These are phyloP conservation scores for Pollenia amentaria DNA, from an alignment of 2,888 invertebrate genomes.

Conservation along the genomic window DNA sequence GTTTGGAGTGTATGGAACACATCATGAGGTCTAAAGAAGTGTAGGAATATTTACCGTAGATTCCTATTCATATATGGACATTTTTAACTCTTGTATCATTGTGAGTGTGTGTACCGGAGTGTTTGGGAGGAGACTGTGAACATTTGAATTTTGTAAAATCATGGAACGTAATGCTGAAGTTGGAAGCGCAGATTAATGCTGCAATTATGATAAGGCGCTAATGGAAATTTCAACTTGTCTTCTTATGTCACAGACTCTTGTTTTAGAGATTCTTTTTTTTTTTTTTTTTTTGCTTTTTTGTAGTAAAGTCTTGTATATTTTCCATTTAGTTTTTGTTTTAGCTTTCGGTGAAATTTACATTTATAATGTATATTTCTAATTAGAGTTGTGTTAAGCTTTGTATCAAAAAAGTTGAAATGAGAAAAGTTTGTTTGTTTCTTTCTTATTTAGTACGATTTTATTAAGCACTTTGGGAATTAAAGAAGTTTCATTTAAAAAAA, in stretches of 20 bases:
- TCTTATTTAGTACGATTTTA: conserved; percentile 50
- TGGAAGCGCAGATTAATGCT: conserved; percentile 79
- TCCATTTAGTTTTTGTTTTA: conserved; percentile 34
- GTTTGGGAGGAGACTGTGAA: conserved; percentile 27
- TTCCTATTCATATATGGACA: conserved; percentile 45
- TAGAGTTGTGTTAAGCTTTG: conserved; percentile 69
- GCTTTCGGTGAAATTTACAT: conserved; percentile 58
- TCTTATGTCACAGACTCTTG: conserved; percentile 70
- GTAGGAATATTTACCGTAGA: conserved; percentile 26
- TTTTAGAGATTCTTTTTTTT: conserved; percentile 51
- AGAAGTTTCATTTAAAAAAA: conserved; percentile 39
- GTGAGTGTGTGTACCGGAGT: conserved; percentile 1
- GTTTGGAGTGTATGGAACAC: background rate
- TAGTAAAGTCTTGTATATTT: conserved; percentile 43
- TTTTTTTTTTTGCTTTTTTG: conserved; percentile 19
- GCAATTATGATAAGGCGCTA: conserved; percentile 81
- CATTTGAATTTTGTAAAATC: conserved; percentile 69
- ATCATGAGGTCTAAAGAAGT: conserved; percentile 23
- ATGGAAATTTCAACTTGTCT: conserved; percentile 79
- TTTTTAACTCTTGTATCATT: conserved; percentile 27
- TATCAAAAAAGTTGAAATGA: conserved; percentile 57
- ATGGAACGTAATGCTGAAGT: conserved; percentile 73
- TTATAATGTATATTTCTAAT: conserved; percentile 73
- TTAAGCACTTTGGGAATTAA: conserved; percentile 55
- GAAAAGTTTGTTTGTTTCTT: conserved; percentile 63